Percentiles rank a stretch among this genome's conserved stretches.
Conservation (phyloP, 2,113 vertebrate genomes). For the Sigmodon hispidus region DNA sequence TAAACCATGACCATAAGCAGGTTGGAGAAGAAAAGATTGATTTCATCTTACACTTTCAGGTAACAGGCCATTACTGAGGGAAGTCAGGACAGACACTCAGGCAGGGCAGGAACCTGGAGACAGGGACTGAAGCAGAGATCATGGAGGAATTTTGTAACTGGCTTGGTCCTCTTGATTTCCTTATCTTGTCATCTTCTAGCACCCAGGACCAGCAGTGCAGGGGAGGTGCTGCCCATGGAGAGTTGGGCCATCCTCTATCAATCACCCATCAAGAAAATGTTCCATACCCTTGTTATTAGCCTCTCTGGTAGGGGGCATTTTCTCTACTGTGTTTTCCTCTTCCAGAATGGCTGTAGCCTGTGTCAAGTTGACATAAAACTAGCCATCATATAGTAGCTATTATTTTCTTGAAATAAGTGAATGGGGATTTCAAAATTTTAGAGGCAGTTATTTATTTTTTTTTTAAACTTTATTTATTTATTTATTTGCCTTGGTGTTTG, state of each 20-base stretch:
- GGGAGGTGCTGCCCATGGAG: background rate
- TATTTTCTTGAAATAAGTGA: constrained; percentile 71
- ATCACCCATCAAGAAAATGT: too few species aligned
- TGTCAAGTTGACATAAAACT: background rate
- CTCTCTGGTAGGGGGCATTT: background rate
- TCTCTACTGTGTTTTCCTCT: background rate
- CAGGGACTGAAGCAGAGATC: background rate
- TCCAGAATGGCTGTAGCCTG: background rate
- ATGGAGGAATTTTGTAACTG: background rate
- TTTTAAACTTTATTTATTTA: too few species aligned
- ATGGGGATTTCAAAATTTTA: constrained; percentile 50
- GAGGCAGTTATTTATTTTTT: constrained; percentile 24
- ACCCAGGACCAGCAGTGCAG: background rate
- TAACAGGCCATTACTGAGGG: background rate
- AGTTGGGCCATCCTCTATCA: background rate
- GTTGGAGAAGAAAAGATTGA: background rate
- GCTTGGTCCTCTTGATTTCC: background rate
- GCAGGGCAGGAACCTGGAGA: background rate
- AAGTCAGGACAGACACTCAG: background rate
- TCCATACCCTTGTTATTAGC: background rate
- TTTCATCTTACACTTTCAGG: background rate
- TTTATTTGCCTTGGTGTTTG: too few species aligned
- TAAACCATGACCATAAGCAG: background rate
- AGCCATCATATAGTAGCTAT: constrained; percentile 28
- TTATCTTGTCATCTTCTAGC: background rate